Conservation (phyloP, 2,113 vertebrate genomes). For the Archocentrus centrarchus region DNA sequence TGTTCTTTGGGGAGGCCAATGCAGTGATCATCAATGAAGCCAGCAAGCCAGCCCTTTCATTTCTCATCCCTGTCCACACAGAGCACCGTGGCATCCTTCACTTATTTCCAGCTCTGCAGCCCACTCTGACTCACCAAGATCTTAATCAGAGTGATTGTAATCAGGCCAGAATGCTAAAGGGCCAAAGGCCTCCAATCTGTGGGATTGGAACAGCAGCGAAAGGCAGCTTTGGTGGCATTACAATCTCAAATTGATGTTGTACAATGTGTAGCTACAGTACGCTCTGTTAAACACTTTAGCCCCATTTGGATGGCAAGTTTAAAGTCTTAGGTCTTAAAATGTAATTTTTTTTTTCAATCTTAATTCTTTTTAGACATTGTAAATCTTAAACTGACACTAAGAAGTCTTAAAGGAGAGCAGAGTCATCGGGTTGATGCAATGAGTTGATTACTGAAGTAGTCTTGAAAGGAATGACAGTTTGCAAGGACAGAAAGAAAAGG, state of each 20-base stretch:
- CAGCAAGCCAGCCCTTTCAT: constrained; percentile 66
- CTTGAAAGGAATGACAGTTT: constrained; percentile 72
- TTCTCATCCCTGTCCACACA: constrained; percentile 55
- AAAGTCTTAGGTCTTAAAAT: constrained; percentile 79
- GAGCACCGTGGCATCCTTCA: constrained; percentile 51
- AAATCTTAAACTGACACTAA: constrained; percentile 82
- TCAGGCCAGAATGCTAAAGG: constrained; percentile 95
- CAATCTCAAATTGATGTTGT: constrained; percentile 88
- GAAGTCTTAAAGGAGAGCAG: constrained; percentile 83
- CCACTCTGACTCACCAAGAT: constrained; percentile 90
- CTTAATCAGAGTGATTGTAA: constrained; percentile 92
- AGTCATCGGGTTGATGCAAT: constrained; percentile 65
- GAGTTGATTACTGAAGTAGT: constrained; percentile 75
- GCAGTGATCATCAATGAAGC: constrained; percentile 85
- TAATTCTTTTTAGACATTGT: constrained; percentile 79
- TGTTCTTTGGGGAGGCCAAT: constrained; percentile 79
- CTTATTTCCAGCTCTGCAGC: constrained; percentile 85
- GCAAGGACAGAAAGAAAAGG: constrained; percentile 44
- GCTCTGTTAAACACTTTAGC: constrained; percentile 79
- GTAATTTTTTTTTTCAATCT: constrained; percentile 67
- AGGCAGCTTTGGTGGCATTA: constrained; percentile 91
- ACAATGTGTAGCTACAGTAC: constrained; percentile 77
- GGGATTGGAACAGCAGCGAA: constrained; percentile 80
- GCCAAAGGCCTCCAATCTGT: constrained; percentile 89
- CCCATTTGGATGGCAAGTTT: constrained; percentile 75